These are phyloP conservation scores for Neosalanx taihuensis DNA, from an alignment of 2,797 vertebrate genomes.

Conservation along the genomic window DNA sequence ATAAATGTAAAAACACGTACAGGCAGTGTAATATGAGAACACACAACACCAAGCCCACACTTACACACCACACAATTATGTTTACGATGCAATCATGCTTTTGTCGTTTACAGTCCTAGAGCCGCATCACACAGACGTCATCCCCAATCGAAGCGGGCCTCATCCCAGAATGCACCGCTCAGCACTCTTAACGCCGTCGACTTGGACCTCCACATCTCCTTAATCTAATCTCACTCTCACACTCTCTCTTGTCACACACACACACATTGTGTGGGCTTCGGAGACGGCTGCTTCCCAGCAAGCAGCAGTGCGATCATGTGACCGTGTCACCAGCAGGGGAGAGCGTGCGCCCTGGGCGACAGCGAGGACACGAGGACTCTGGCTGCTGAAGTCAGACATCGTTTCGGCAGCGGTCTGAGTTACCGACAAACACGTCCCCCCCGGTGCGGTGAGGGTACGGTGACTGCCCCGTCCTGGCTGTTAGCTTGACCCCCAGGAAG, in stretches of 20 bases:
- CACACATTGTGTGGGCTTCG: neutral
- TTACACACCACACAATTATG: conserved; percentile 11
- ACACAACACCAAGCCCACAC: neutral
- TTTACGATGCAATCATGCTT: conserved; percentile 15
- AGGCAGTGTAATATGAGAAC: too few relatives aligned
- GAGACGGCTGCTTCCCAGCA: neutral
- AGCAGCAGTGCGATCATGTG: neutral
- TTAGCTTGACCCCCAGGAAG: neutral
- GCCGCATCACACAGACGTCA: neutral
- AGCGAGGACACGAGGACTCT: too few relatives aligned
- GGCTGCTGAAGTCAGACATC: too few relatives aligned
- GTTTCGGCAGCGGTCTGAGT: too few relatives aligned
- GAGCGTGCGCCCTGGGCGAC: too few relatives aligned
- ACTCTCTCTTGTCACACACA: neutral
- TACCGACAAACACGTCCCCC: neutral
- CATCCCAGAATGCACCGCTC: neutral
- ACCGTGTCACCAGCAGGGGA: neutral
- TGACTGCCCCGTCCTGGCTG: neutral
- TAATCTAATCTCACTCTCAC: neutral
- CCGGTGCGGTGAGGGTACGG: neutral
- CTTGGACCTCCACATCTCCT: too few relatives aligned
- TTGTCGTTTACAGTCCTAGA: neutral
- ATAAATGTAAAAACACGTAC: too few relatives aligned
- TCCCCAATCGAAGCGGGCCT: neutral
- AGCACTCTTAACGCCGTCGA: neutral